Percentiles rank a stretch among this genome's conserved stretches.
Conservation (phyloP, 2,888 invertebrate genomes). For the Glyphotaelius pellucidus region DNA sequence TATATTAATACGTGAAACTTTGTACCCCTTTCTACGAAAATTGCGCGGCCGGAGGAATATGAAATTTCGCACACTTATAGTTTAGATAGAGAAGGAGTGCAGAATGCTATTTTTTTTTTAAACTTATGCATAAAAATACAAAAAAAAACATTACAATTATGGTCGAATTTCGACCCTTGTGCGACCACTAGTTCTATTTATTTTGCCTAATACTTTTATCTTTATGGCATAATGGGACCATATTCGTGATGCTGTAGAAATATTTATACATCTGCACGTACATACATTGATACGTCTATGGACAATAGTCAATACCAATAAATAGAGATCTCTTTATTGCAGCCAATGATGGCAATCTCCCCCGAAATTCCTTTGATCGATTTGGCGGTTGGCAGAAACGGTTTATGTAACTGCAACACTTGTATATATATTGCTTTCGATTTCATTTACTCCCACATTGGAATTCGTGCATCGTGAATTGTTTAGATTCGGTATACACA, state of each 20-base stretch:
- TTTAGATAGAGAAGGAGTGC: no score
- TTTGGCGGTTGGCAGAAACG: background rate
- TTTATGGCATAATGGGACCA: background rate
- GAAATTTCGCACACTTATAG: no score
- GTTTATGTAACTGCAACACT: background rate
- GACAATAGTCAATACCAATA: background rate
- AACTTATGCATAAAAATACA: no score
- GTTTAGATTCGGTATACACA: background rate
- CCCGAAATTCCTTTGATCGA: background rate
- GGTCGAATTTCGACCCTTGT: no score
- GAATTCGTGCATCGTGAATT: conserved; percentile 2
- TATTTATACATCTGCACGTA: background rate
- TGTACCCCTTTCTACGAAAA: no score
- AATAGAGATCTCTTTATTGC: background rate
- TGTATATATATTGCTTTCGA: background rate
- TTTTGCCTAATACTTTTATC: background rate
- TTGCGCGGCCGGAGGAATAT: no score
- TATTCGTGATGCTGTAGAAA: background rate
- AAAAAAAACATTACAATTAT: no score
- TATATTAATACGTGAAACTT: no score
- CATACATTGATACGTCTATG: background rate
- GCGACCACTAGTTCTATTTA: background rate
- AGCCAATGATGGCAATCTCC: background rate
- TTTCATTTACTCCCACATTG: background rate
- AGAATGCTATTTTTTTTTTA: no score